Conservation (phyloP, 2,888 invertebrate genomes). For the Calephelis perditalis region DNA sequence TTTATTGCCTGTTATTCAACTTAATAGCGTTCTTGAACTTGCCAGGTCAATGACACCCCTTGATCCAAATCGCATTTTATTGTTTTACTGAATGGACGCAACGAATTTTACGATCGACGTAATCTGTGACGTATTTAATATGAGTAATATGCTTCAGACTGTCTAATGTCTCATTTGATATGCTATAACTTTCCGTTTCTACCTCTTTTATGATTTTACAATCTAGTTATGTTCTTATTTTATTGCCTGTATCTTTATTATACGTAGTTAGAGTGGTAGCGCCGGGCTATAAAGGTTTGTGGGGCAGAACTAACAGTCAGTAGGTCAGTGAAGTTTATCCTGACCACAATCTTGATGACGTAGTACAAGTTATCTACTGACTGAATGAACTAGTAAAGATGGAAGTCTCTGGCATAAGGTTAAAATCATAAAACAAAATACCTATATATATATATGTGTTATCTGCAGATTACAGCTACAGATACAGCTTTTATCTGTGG, state of each 20-base stretch:
- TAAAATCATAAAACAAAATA: too few relatives aligned
- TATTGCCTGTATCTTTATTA: background rate
- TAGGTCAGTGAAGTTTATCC: too few relatives aligned
- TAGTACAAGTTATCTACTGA: too few relatives aligned
- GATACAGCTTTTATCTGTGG: too few relatives aligned
- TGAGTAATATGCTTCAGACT: slow-evolving; percentile 51
- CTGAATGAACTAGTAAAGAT: too few relatives aligned
- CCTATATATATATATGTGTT: too few relatives aligned
- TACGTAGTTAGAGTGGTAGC: too few relatives aligned
- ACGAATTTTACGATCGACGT: slow-evolving; percentile 71
- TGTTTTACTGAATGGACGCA: slow-evolving; percentile 70
- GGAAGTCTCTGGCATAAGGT: too few relatives aligned
- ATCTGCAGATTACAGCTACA: too few relatives aligned
- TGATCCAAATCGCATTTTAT: slow-evolving; percentile 74
- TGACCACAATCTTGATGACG: too few relatives aligned
- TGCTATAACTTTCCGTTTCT: slow-evolving; percentile 57
- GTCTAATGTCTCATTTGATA: slow-evolving; percentile 55
- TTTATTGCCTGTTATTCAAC: slow-evolving; percentile 72
- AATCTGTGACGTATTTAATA: slow-evolving; percentile 62
- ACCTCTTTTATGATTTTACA: slow-evolving; percentile 21
- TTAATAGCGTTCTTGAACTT: slow-evolving; percentile 76
- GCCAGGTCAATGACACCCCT: slow-evolving; percentile 71
- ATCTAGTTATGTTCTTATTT: slow-evolving; percentile 10
- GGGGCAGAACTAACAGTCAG: too few relatives aligned
- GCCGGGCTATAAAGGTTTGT: too few relatives aligned